Percentiles rank a stretch among this genome's conserved stretches.
Evolutionary conservation across 2,888 invertebrate genomes (phyloP).

Genomic region (Thereva unica): DNA sequence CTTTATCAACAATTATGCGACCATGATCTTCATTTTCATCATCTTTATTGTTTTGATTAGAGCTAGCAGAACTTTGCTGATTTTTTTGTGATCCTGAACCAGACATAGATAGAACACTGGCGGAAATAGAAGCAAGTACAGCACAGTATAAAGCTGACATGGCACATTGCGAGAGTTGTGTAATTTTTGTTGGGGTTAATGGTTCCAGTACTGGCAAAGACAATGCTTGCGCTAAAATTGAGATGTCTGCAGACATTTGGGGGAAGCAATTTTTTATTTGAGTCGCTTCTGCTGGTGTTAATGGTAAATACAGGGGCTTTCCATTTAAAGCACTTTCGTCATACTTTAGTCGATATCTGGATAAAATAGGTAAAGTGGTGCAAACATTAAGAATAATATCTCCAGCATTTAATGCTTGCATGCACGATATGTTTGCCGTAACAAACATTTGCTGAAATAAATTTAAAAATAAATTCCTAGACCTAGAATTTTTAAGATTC

Average conservation of each 20-base stretch:
- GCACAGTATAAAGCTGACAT: conserved; percentile 84
- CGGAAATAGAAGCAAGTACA: conserved; percentile 70
- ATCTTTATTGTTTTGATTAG: conserved; percentile 50
- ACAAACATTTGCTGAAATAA: conserved; percentile 73
- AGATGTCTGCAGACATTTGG: conserved; percentile 81
- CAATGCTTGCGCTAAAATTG: conserved; percentile 76
- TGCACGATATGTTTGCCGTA: conserved; percentile 74
- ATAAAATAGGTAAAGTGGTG: conserved; percentile 69
- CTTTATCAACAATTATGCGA: conserved; percentile 83
- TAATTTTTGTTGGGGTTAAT: conserved; percentile 79
- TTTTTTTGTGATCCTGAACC: conserved; percentile 64
- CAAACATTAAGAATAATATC: conserved; percentile 82
- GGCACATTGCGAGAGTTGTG: conserved; percentile 79
- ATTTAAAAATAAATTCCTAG: background rate
- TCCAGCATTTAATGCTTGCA: conserved; percentile 82
- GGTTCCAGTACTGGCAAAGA: conserved; percentile 88
- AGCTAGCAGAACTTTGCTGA: conserved; percentile 44
- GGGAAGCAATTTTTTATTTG: conserved; percentile 71
- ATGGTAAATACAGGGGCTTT: conserved; percentile 69
- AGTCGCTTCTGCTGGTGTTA: conserved; percentile 73
- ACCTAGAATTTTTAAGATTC: conserved; percentile 39
- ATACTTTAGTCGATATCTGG: conserved; percentile 63
- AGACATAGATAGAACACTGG: conserved; percentile 64
- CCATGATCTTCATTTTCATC: conserved; percentile 84
- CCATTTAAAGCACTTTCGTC: conserved; percentile 61